These are phyloP conservation scores for Dinocampus coccinellae DNA, from an alignment of 2,888 invertebrate genomes.

Conservation along the genomic window DNA sequence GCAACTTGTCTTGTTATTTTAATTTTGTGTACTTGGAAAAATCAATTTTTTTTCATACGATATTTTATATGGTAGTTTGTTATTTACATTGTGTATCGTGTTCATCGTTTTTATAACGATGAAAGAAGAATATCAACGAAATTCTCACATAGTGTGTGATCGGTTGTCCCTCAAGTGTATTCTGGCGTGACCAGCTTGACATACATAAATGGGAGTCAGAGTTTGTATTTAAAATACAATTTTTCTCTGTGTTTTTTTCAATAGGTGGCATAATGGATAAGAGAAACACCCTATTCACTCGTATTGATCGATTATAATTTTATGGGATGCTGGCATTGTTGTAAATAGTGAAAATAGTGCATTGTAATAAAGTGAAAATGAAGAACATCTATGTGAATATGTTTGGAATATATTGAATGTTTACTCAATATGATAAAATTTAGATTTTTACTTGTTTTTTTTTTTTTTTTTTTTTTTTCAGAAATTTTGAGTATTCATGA, in stretches of 20 bases:
- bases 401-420: not conserved
- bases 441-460: too few species aligned
- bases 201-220: not conserved
- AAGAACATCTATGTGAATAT: not conserved
- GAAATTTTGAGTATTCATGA: not conserved
- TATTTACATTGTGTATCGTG: conserved; percentile 8
- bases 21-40: too few species aligned
- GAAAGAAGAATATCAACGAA: conserved; percentile 11
- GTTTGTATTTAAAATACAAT: not conserved
- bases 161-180: not conserved
- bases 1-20: not conserved
- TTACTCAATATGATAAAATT: not conserved
- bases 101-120: conserved; percentile 18
- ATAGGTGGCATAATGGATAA: too few species aligned
- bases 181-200: conserved; percentile 1
- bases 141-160: conserved; percentile 10
- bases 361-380: not conserved
- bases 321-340: conserved; percentile 1
- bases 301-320: not conserved
- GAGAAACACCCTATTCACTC: too few species aligned
- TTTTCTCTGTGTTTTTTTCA: too few species aligned
- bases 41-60: too few species aligned
- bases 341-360: not conserved
- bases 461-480: too few species aligned
- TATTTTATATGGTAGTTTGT: not conserved